These are phyloP conservation scores for Cryptosula pallasiana DNA, from an alignment of 2,888 invertebrate species.

Conservation along the genomic window DNA sequence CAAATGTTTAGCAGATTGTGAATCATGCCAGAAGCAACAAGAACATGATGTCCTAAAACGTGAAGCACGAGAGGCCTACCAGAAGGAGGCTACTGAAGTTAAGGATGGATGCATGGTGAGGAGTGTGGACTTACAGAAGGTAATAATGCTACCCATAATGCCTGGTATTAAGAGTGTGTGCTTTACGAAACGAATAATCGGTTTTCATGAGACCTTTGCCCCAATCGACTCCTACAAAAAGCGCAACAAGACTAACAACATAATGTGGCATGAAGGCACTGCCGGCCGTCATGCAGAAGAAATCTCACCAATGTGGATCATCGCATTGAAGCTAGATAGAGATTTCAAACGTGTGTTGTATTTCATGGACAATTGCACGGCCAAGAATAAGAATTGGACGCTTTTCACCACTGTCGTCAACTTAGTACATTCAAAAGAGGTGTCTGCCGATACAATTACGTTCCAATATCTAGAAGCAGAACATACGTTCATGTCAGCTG, in stretches of 20 bases:
- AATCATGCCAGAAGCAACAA: constrained; percentile 8
- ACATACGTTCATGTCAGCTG: constrained; percentile 26
- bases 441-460: constrained; percentile 24
- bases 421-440: constrained; percentile 11
- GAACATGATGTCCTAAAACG: neutral
- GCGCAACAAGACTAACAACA: constrained; percentile 23
- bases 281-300: constrained; percentile 28
- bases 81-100: neutral
- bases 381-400: constrained; percentile 30
- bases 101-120: constrained; percentile 23
- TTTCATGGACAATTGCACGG: constrained; percentile 30
- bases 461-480: constrained; percentile 28
- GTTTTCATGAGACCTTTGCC: constrained; percentile 27
- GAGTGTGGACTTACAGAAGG: constrained; percentile 29
- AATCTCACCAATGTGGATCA: constrained; percentile 26
- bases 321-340: constrained; percentile 22
- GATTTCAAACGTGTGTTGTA: constrained; percentile 26
- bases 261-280: constrained; percentile 28
- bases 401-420: constrained; percentile 25
- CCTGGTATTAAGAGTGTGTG: constrained; percentile 26
- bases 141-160: constrained; percentile 28
- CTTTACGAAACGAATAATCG: constrained; percentile 26
- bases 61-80: neutral
- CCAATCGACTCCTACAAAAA: constrained; percentile 24
- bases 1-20: neutral